A percentile compares a stretch with the other conserved stretches of the same genome.
Conservation (phyloP, 2,113 vertebrate species). For the Alosa alosa region DNA sequence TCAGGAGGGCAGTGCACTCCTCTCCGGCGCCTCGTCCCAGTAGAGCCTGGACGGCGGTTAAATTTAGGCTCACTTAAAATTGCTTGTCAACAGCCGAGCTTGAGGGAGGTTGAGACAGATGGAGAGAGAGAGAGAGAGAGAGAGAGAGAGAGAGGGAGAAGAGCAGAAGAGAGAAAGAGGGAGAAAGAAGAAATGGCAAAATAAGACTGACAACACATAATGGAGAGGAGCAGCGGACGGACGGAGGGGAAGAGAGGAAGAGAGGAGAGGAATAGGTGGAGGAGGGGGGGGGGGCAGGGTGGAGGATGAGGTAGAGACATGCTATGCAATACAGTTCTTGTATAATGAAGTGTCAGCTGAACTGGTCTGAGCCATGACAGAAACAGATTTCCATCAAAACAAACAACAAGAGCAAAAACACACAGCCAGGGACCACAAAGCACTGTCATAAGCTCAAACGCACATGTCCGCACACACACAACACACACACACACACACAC, state of each 20-base stretch:
- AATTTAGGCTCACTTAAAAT: slow-evolving; percentile 71
- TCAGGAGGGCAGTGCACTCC: slow-evolving; percentile 23
- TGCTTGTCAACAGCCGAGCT: slow-evolving; percentile 70
- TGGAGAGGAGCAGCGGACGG: background rate
- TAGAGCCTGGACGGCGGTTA: slow-evolving; percentile 56
- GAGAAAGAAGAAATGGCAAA: background rate
- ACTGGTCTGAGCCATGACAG: slow-evolving; percentile 60
- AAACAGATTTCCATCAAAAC: slow-evolving; percentile 65
- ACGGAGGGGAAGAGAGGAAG: background rate
- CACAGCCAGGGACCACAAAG: slow-evolving; percentile 16
- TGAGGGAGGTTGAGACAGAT: slow-evolving; percentile 33
- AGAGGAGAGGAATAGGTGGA: background rate
- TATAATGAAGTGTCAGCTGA: slow-evolving; percentile 73
- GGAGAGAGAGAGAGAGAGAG: slow-evolving; percentile 21
- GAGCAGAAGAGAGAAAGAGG: background rate
- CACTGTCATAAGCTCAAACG: slow-evolving; percentile 2
- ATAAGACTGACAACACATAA: slow-evolving; percentile 6
- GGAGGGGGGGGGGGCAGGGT: slow-evolving; percentile 12
- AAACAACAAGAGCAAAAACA: slow-evolving; percentile 36
- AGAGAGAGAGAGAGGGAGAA: background rate
- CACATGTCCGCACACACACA: slow-evolving; percentile 9
- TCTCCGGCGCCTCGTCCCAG: slow-evolving; percentile 49
- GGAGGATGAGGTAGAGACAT: slow-evolving; percentile 38
- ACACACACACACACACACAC: slow-evolving; percentile 25
- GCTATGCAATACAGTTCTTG: slow-evolving; percentile 42